Conservation (phyloP, 2,113 vertebrate species). For the Mastomys coucha region DNA sequence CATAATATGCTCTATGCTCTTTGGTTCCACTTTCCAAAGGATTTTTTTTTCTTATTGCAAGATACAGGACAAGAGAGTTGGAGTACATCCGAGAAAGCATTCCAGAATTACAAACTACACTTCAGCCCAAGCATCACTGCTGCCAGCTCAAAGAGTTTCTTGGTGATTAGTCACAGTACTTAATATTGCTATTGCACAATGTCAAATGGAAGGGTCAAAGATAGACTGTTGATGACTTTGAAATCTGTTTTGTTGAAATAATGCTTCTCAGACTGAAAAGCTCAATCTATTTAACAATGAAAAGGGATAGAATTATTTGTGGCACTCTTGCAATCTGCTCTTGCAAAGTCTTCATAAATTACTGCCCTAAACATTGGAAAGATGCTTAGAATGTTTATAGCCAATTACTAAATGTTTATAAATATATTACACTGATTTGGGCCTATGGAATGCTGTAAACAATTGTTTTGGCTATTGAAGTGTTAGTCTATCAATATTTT, state of each 20-base stretch:
- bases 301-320: conserved; percentile 7
- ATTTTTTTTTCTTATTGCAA: conserved; percentile 54
- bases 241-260: conserved; percentile 60
- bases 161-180: conserved; percentile 74
- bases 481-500: background rate
- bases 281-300: conserved; percentile 60
- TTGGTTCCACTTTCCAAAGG: conserved; percentile 71
- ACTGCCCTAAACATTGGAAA: conserved; percentile 60
- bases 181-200: conserved; percentile 66
- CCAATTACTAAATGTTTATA: conserved; percentile 47
- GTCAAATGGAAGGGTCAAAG: conserved; percentile 46
- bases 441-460: conserved; percentile 27
- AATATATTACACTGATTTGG: background rate
- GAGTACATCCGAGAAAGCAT: conserved; percentile 72
- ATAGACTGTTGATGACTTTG: conserved; percentile 41
- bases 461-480: conserved; percentile 45
- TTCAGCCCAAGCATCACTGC: conserved; percentile 69
- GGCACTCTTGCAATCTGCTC: conserved; percentile 36
- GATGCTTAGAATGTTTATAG: conserved; percentile 61
- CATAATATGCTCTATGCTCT: conserved; percentile 60
- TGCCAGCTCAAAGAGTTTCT: conserved; percentile 76
- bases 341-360: conserved; percentile 39
- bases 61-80: conserved; percentile 73
- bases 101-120: conserved; percentile 82
- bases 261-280: conserved; percentile 56